Evolutionary conservation across 2,888 invertebrate genomes (phyloP).

Genomic region (Microctonus hyperodae): DNA sequence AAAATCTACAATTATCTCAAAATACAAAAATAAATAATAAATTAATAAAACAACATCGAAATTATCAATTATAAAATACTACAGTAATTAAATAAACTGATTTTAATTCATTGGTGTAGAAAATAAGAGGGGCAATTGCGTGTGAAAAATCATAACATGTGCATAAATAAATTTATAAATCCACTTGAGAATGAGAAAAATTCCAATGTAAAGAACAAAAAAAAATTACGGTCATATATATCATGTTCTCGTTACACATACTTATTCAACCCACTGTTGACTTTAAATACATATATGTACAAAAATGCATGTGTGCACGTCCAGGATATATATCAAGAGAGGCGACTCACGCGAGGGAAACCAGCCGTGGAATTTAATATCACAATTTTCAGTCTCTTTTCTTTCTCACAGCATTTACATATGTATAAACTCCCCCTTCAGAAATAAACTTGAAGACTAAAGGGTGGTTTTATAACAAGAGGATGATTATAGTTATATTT

Average conservation of each 20-base stretch:
- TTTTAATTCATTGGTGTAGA: too few species aligned
- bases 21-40: neutral
- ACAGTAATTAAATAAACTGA: too few species aligned
- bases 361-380: conserved; percentile 34
- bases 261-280: neutral
- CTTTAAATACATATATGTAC: too few species aligned
- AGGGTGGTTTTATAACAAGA: conserved; percentile 10
- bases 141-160: neutral
- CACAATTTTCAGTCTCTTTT: conserved; percentile 28
- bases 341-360: conserved; percentile 29
- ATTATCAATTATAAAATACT: too few species aligned
- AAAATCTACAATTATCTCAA: neutral
- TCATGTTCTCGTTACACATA: conserved; percentile 3
- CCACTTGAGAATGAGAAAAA: neutral
- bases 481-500: conserved; percentile 7
- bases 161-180: neutral
- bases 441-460: neutral
- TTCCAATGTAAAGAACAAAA: neutral
- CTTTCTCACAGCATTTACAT: neutral
- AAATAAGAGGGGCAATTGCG: neutral
- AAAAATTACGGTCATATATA: conserved; percentile 15
- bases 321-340: conserved; percentile 2
- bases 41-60: neutral
- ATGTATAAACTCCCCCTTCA: neutral
- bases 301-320: neutral